Percentiles rank a stretch among this genome's conserved stretches.
These are phyloP conservation scores for Sebastes dallii DNA, from an alignment of 2,797 vertebrate genomes.

Conservation along the genomic window DNA sequence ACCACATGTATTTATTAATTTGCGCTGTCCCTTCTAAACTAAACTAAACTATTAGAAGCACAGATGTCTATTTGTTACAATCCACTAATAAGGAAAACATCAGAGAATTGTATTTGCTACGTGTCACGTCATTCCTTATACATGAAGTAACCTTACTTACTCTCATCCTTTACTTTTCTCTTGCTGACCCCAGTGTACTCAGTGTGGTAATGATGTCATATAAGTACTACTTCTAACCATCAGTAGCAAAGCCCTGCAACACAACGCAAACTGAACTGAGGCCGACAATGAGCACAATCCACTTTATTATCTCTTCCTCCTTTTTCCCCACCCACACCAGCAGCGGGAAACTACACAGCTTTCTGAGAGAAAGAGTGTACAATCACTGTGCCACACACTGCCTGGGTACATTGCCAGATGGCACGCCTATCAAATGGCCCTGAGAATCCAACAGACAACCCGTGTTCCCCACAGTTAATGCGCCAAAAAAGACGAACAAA, in stretches of 20 bases:
- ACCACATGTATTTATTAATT: too few relatives aligned
- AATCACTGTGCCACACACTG: slow-evolving; percentile 5
- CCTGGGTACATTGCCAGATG: slow-evolving; percentile 7
- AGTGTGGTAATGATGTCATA: background rate
- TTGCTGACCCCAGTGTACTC: background rate
- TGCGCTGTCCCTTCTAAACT: too few relatives aligned
- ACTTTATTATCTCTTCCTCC: background rate
- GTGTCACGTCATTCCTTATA: background rate
- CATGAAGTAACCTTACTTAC: background rate
- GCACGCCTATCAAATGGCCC: background rate
- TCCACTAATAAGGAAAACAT: background rate
- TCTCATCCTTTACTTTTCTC: background rate
- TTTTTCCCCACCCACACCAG: background rate
- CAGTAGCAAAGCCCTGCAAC: background rate
- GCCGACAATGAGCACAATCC: background rate
- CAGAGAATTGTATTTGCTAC: background rate
- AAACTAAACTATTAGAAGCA: background rate
- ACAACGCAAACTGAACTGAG: background rate
- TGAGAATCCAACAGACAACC: slow-evolving; percentile 12
- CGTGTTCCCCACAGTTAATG: background rate
- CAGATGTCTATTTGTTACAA: background rate
- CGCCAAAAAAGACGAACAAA: background rate
- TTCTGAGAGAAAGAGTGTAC: background rate
- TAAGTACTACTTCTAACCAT: background rate
- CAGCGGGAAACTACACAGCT: background rate